These are phyloP conservation scores for Mormyrus lacerda DNA, from an alignment of 2,113 vertebrate genomes.

Conservation along the genomic window DNA sequence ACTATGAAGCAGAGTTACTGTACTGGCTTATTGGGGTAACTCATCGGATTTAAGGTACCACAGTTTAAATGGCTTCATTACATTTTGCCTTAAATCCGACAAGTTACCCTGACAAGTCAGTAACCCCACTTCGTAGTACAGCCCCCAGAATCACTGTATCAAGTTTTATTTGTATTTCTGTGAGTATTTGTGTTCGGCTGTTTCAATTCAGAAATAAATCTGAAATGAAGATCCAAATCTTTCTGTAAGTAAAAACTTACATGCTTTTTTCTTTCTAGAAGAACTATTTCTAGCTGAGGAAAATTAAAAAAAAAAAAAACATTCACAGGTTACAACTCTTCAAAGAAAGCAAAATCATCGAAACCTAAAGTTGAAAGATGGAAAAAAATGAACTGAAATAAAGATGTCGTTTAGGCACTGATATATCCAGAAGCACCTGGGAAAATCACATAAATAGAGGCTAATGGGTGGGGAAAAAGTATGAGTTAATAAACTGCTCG, in stretches of 20 bases:
- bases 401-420: constrained; percentile 29
- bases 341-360: constrained; percentile 38
- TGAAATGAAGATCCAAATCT: not conserved
- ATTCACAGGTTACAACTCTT: constrained; percentile 49
- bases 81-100: too few species aligned
- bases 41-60: too few species aligned
- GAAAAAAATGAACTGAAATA: not conserved
- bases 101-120: too few species aligned
- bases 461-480: constrained; percentile 28
- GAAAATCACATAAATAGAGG: constrained; percentile 25
- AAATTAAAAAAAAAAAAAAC: constrained; percentile 51
- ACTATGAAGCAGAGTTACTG: too few species aligned
- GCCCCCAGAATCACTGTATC: not conserved
- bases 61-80: too few species aligned
- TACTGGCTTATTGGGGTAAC: too few species aligned
- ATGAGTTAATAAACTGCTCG: constrained; percentile 12
- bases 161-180: not conserved
- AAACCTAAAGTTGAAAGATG: constrained; percentile 21
- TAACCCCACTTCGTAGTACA: too few species aligned
- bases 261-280: constrained; percentile 74
- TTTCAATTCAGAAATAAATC: not conserved
- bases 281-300: constrained; percentile 72
- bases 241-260: constrained; percentile 58
- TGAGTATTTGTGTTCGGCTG: not conserved
- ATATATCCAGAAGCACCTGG: not conserved